Conservation (phyloP, 1,140 invertebrate genomes). For the Zaprionus nigranus region DNA sequence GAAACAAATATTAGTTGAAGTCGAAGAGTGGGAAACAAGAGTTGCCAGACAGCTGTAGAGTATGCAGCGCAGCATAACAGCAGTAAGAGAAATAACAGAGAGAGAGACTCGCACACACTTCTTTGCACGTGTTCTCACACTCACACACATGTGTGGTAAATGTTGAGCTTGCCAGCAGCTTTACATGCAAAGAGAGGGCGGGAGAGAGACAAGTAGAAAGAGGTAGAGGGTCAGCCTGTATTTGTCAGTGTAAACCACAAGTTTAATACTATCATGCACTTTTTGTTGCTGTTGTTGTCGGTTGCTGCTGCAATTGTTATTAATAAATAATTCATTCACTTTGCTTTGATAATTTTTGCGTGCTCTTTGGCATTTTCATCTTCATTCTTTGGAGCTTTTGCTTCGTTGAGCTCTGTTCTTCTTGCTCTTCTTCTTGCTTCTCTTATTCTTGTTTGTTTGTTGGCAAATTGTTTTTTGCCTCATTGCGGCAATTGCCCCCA, state of each 20-base stretch:
- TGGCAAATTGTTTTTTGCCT: conserved; percentile 11
- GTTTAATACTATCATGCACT: conserved; percentile 20
- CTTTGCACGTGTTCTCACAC: not conserved
- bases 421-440: not conserved
- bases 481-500: conserved; percentile 10
- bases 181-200: not conserved
- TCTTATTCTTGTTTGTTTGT: conserved; percentile 12
- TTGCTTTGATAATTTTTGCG: conserved; percentile 13
- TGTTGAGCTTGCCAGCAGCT: conserved; percentile 19
- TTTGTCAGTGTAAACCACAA: conserved; percentile 18
- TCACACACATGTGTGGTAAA: not conserved
- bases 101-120: not conserved
- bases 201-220: not conserved
- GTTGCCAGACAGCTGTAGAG: not conserved
- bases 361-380: conserved; percentile 29
- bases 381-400: not conserved
- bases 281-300: not conserved
- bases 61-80: not conserved
- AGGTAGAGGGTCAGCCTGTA: not conserved
- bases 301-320: conserved; percentile 33
- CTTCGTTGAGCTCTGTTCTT: not conserved
- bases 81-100: not conserved
- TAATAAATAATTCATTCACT: conserved; percentile 49
- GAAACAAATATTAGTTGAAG: not conserved
- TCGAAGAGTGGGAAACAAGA: not conserved